Evolutionary conservation across 1,140 invertebrate genomes (phyloP).

Genomic region (Drosophila funebris): DNA sequence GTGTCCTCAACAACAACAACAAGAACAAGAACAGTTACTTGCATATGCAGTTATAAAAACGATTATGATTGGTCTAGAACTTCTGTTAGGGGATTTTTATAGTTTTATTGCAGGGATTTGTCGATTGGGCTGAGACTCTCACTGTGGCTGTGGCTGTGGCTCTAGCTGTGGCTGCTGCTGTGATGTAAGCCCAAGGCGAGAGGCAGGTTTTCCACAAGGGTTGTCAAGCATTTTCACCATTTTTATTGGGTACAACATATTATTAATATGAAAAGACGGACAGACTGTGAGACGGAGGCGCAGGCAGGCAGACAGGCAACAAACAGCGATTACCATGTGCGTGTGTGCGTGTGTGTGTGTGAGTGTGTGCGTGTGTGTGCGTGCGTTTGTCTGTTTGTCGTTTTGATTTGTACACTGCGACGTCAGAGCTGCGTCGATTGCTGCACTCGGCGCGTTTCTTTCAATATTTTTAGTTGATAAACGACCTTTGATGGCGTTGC

Average conservation of each 20-base stretch:
- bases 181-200: slow-evolving; percentile 59
- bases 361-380: background rate
- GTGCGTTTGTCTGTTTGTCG: slow-evolving; percentile 42
- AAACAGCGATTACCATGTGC: slow-evolving; percentile 2
- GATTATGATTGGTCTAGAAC: slow-evolving; percentile 79
- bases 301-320: slow-evolving; percentile 23
- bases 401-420: slow-evolving; percentile 39
- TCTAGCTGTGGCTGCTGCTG: slow-evolving; percentile 44
- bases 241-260: slow-evolving; percentile 58
- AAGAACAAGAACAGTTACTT: slow-evolving; percentile 5
- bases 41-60: slow-evolving; percentile 70
- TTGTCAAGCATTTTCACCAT: slow-evolving; percentile 33
- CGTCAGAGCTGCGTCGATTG: slow-evolving; percentile 44
- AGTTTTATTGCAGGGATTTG: slow-evolving; percentile 66
- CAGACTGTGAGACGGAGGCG: slow-evolving; percentile 20
- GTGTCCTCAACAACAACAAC: slow-evolving; percentile 23
- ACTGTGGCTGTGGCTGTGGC: slow-evolving; percentile 20
- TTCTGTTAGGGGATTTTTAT: slow-evolving; percentile 65
- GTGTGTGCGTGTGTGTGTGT: slow-evolving; percentile 32
- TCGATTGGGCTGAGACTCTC: slow-evolving; percentile 35
- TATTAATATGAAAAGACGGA: slow-evolving; percentile 56
- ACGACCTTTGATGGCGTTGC: slow-evolving; percentile 83
- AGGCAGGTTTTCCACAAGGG: slow-evolving; percentile 67
- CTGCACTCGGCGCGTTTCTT: slow-evolving; percentile 48
- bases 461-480: slow-evolving; percentile 83